Base-by-base conservation (phyloP, 2,888 invertebrate species). In the Drosophila greeni region DNA sequence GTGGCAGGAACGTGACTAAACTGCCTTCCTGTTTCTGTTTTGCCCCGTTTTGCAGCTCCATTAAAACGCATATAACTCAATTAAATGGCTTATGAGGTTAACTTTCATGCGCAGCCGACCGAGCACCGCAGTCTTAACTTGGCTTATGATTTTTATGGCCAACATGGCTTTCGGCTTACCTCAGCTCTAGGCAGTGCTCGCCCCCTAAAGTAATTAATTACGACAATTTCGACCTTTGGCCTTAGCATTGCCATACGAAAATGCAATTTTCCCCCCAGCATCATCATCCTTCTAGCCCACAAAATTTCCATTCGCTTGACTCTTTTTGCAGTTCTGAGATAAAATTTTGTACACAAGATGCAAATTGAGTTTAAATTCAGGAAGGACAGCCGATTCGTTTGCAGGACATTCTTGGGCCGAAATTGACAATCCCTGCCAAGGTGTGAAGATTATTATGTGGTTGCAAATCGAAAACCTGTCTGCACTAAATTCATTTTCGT, bases 21-120 rank as follows among this genome's bases (percentile, higher is more conserved):
- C 49, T 45, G 43, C 40, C 12, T 45, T 18, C 31, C 33, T 18
- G 36, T 39, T 47, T 16, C 20, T 24, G 45, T 33, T 33, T 56
- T 57, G 7, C 24, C 18, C 36, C 16, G 20, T 23, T 48, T 49
- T 59, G 73, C 62, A 66, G 71, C 71, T 66, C 68, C 67, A 79
- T 78, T 76, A 70, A 71, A 75, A 69, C 57, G 61, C 62, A 67
- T 68, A 76, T 79, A 73, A 79, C 82, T 78, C 82, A 79, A 82
- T 82, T 82, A 71, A 23, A 42, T 39, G 40, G 73, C 65, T 62
- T 73, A 73, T 61, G 58, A 73, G 64, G 71, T 58, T 62, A 61
- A 49, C 55, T 56, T 54, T 34, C 48, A 45, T 61, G 43, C 62
- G 61, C 57, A 61, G 64, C 52, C 58, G 43, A 57, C 53, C 59